These are phyloP conservation scores for Biston stratarius DNA, from an alignment of 2,888 invertebrate species.

Conservation along the genomic window DNA sequence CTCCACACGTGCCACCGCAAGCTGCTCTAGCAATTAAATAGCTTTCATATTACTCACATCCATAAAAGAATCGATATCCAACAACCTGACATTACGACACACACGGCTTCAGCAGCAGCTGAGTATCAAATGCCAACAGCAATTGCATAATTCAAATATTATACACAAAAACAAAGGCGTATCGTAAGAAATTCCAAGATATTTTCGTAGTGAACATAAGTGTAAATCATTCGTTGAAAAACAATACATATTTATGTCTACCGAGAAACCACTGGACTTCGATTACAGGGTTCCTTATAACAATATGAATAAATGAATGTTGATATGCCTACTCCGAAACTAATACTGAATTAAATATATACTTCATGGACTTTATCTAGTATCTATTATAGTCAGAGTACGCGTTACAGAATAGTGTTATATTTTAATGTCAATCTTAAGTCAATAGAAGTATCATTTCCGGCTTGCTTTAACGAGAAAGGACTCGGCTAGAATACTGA, in stretches of 20 bases:
- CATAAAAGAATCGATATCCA: constrained; percentile 62
- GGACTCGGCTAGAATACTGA: constrained; percentile 64
- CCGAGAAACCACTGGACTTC: constrained; percentile 47
- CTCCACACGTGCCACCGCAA: constrained; percentile 78
- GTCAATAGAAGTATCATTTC: constrained; percentile 58
- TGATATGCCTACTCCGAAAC: constrained; percentile 49
- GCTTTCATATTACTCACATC: constrained; percentile 59
- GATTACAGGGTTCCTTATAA: constrained; percentile 49
- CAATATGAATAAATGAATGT: constrained; percentile 57
- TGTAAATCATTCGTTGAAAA: constrained; percentile 45
- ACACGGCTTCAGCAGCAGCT: constrained; percentile 59
- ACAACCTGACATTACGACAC: constrained; percentile 60
- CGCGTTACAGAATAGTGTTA: background rate
- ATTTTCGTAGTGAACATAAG: constrained; percentile 51
- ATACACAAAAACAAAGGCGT: constrained; percentile 35
- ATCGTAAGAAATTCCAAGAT: constrained; percentile 38
- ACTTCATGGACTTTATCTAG: constrained; percentile 8
- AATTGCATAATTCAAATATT: constrained; percentile 50
- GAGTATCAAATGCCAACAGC: constrained; percentile 55
- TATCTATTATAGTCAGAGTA: constrained; percentile 10
- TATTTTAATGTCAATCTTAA: constrained; percentile 28
- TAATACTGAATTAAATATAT: constrained; percentile 31
- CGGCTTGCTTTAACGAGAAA: constrained; percentile 60
- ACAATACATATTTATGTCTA: constrained; percentile 48
- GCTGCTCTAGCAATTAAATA: constrained; percentile 75